Percentiles rank a stretch among this genome's conserved stretches.
These are phyloP conservation scores for Chaetogeoica ovagalla DNA, from an alignment of 2,888 invertebrate species.

Conservation along the genomic window DNA sequence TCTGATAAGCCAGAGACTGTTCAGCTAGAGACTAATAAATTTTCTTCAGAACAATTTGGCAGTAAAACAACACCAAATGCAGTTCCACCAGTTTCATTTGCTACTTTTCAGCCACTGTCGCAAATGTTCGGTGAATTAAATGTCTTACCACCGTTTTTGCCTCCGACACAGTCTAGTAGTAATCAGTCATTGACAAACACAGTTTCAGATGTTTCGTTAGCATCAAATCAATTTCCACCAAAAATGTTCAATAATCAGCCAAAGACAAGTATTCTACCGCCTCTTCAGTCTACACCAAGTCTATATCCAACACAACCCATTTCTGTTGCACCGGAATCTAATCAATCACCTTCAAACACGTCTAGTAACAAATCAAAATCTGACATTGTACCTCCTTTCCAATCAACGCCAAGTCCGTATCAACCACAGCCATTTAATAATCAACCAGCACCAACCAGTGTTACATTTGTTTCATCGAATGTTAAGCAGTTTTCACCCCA, in stretches of 20 bases:
- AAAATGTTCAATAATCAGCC: neutral
- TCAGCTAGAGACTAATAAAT: constrained; percentile 1
- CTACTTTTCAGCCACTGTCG: neutral
- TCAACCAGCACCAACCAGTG: too few species aligned
- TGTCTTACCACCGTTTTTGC: neutral
- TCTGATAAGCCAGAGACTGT: neutral
- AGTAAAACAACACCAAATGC: neutral
- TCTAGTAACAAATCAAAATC: neutral
- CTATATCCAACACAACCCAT: neutral
- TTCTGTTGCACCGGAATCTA: neutral
- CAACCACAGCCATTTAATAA: too few species aligned
- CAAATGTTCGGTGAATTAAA: neutral
- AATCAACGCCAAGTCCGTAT: too few species aligned
- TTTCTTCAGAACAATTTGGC: neutral
- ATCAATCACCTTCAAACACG: neutral
- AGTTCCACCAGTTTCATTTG: neutral
- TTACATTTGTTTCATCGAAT: too few species aligned
- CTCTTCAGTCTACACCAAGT: neutral
- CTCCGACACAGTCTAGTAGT: neutral
- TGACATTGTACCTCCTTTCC: too few species aligned
- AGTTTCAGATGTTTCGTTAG: neutral
- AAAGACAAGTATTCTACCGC: neutral
- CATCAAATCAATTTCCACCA: neutral
- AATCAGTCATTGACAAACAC: neutral
- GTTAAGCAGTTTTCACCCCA: too few species aligned